Conservation (phyloP, 2,888 invertebrate species). For the Drepanosiphum platanoidis region DNA sequence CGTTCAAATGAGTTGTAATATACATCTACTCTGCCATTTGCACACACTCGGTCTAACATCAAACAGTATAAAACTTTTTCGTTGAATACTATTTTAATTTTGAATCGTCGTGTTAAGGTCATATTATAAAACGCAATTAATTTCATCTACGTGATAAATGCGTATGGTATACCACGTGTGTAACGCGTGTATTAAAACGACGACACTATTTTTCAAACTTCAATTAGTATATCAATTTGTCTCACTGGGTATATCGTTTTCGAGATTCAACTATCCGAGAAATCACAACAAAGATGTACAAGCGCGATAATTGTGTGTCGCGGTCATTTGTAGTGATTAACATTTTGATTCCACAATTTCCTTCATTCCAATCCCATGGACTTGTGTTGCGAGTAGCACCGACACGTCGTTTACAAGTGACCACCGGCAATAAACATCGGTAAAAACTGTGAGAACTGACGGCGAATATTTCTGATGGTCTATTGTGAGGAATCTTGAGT, state of each 20-base stretch:
- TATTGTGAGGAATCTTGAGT: constrained; percentile 23
- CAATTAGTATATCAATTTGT: constrained; percentile 13
- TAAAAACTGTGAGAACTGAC: constrained; percentile 47
- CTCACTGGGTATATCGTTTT: not conserved
- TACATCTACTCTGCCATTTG: not conserved
- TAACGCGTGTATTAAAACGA: not conserved
- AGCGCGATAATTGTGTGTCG: constrained; percentile 27
- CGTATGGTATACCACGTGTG: not conserved
- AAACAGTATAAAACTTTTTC: too few species aligned
- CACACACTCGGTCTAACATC: too few species aligned
- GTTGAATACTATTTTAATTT: not conserved
- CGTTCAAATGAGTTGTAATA: constrained; percentile 5
- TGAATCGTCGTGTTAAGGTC: not conserved
- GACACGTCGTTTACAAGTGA: constrained; percentile 46
- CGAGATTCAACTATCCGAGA: not conserved
- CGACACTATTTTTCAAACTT: not conserved
- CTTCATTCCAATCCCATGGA: constrained; percentile 41
- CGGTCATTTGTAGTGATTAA: constrained; percentile 40
- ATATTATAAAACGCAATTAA: not conserved
- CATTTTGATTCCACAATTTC: constrained; percentile 24
- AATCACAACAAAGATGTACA: not conserved
- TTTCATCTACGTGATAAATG: not conserved
- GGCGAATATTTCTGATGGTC: constrained; percentile 31
- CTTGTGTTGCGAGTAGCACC: not conserved
- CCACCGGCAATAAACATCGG: constrained; percentile 44